These are phyloP conservation scores for Eugnorisma glareosa DNA, from an alignment of 2,888 invertebrate genomes.

Conservation along the genomic window DNA sequence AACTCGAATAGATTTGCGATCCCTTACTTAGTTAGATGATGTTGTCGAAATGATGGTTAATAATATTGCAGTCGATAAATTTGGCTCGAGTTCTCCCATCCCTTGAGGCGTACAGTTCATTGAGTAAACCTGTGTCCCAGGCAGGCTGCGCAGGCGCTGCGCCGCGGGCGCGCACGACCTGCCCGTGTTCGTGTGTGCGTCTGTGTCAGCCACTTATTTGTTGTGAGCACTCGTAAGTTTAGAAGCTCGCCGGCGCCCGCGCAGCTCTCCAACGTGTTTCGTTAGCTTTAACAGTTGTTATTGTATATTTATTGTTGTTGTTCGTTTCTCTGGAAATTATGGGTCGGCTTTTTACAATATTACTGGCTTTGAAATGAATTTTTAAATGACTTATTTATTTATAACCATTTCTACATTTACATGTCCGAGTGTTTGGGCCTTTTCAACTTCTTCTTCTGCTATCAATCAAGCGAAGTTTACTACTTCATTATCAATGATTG, in stretches of 20 bases:
- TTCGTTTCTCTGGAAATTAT: constrained; percentile 69
- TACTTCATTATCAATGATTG: constrained; percentile 59
- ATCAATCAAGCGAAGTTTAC: constrained; percentile 45
- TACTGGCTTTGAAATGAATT: constrained; percentile 49
- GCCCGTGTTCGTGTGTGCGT: constrained; percentile 67
- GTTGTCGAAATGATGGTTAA: constrained; percentile 13
- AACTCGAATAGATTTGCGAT: constrained; percentile 4
- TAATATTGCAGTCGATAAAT: constrained; percentile 58
- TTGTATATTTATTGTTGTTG: constrained; percentile 78
- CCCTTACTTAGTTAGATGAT: neutral
- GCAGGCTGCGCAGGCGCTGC: constrained; percentile 74
- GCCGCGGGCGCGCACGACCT: constrained; percentile 76
- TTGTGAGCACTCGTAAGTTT: constrained; percentile 78
- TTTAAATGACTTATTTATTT: constrained; percentile 62
- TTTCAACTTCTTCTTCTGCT: constrained; percentile 18
- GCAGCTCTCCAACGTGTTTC: constrained; percentile 79
- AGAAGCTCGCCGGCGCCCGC: constrained; percentile 77
- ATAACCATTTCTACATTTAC: constrained; percentile 21
- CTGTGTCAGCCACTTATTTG: constrained; percentile 74
- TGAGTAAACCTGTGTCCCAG: constrained; percentile 84
- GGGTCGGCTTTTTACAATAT: constrained; percentile 56
- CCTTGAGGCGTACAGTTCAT: constrained; percentile 80
- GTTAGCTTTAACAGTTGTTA: constrained; percentile 82
- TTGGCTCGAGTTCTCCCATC: constrained; percentile 64
- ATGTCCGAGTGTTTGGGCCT: constrained; percentile 6